Percentiles rank a stretch among this genome's conserved stretches.
These are phyloP conservation scores for Ganaspis brasiliensis DNA, from an alignment of 2,888 invertebrate species.

Conservation along the genomic window DNA sequence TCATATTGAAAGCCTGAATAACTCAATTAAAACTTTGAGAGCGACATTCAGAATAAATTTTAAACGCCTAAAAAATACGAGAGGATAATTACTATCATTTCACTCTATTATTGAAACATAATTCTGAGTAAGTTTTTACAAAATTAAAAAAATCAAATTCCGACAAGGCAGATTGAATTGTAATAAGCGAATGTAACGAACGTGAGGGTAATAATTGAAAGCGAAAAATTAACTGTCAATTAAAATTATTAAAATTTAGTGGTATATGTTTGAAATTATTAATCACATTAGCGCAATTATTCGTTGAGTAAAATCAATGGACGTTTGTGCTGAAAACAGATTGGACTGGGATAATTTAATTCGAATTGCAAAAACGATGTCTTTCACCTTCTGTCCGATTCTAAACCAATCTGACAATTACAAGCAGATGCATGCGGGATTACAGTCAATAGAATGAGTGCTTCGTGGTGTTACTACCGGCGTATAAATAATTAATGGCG, in stretches of 20 bases:
- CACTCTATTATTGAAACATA: neutral
- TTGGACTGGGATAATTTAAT: slow-evolving; percentile 16
- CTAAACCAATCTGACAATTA: slow-evolving; percentile 43
- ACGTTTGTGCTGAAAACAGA: neutral
- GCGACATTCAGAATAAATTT: neutral
- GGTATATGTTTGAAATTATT: neutral
- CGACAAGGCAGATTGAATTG: no score
- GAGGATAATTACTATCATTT: neutral
- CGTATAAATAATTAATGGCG: slow-evolving; percentile 64
- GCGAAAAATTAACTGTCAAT: no score
- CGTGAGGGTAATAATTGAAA: no score
- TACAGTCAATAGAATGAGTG: slow-evolving; percentile 37
- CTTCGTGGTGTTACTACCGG: slow-evolving; percentile 45
- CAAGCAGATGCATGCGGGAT: slow-evolving; percentile 33
- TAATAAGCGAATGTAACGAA: no score
- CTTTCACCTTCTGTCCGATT: slow-evolving; percentile 10
- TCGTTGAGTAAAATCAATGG: neutral
- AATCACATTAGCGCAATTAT: slow-evolving; percentile 3
- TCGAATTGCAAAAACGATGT: slow-evolving; percentile 34
- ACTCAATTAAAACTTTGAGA: slow-evolving; percentile 14
- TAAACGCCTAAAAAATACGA: neutral
- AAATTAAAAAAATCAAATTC: no score
- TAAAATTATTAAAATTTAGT: neutral
- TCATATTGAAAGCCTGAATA: neutral
- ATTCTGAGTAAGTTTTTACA: no score